Evolutionary conservation across 2,888 invertebrate species (phyloP), one percentile per base, ranked within the genome.

Genomic region (Nymphalis c-album): DNA sequence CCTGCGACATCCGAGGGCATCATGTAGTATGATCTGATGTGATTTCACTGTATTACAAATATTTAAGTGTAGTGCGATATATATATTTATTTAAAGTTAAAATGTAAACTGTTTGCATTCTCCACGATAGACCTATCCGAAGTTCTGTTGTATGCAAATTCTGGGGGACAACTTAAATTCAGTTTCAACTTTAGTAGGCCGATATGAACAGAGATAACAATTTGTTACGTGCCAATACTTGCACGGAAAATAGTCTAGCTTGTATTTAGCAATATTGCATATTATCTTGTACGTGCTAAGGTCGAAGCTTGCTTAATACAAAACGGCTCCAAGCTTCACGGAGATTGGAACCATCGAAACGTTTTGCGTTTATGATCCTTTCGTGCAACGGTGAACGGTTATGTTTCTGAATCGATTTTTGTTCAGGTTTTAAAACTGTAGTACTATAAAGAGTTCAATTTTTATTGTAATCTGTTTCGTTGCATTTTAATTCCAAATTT

Each of bases 341-440:
- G 77, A 78, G 77, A 76, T 55, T 31, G 53, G 31, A 31, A 31
- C 53, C 73, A 71, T 75, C 59, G 75, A 75, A 79, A 76, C 74
- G 74, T 70, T 76, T 68, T 46, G 67, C 72, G 70, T 66, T 70
- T 68, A 72, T 68, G 68, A 74, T 73, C 75, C 75, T 77, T 78
- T 78, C 76, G 76, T 78, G 80, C 79, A 75, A 75, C 74, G 71
- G 55, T 59, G 73, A 72, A 68, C 69, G 63, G 75, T 75, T 69
- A 69, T 67, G 46, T 59, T 60, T 61, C 62, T 60, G 59, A 64
- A 71, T 70, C 67, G 70, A 71, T 70, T 71, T 67, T 67, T 62
- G 8, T 70, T 46, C 61, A 47, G 70, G 60, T 47, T 18, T 67
- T 63, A 53, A 47, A 64, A 35, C 67, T 64, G 26, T 26, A 53